phyloP scores from a whole-genome alignment of 2,888 invertebrate species.

The Andrena minutula region DNA sequence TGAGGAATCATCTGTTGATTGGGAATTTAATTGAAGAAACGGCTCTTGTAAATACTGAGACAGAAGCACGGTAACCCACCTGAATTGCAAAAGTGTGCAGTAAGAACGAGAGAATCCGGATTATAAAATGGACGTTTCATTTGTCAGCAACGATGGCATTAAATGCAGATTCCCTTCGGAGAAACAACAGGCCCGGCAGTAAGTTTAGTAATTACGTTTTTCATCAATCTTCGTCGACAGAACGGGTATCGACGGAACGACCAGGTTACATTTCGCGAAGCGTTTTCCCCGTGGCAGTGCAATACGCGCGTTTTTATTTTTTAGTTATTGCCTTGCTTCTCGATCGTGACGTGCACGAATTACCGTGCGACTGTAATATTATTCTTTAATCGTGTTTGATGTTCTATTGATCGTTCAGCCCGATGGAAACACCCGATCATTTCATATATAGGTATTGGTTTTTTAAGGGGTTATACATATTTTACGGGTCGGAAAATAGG shows the following conservation, averaged over 20 bases:
- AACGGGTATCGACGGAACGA: conserved; percentile 39
- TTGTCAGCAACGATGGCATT: conserved; percentile 35
- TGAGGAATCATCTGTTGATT: not conserved
- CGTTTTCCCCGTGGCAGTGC: conserved; percentile 31
- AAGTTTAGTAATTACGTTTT: conserved; percentile 62
- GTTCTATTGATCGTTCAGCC: conserved; percentile 31
- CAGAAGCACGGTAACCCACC: not conserved
- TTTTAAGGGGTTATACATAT: no score
- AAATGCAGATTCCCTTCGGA: conserved; percentile 34
- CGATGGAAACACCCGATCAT: not conserved
- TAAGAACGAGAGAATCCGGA: not conserved
- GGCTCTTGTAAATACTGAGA: not conserved
- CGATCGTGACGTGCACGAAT: conserved; percentile 27
- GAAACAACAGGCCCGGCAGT: conserved; percentile 20
- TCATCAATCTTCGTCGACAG: conserved; percentile 58
- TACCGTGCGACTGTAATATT: conserved; percentile 40
- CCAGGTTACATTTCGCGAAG: conserved; percentile 38
- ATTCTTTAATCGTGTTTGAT: conserved; percentile 39
- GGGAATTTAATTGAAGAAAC: not conserved
- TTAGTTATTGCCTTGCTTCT: conserved; percentile 36
- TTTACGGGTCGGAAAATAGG: no score
- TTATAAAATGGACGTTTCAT: conserved; percentile 8
- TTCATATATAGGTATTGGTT: no score
- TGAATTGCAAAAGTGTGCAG: not conserved
- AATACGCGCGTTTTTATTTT: conserved; percentile 34